phyloP scores from a whole-genome alignment of 2,113 vertebrate species.

The Merops nubicus region DNA sequence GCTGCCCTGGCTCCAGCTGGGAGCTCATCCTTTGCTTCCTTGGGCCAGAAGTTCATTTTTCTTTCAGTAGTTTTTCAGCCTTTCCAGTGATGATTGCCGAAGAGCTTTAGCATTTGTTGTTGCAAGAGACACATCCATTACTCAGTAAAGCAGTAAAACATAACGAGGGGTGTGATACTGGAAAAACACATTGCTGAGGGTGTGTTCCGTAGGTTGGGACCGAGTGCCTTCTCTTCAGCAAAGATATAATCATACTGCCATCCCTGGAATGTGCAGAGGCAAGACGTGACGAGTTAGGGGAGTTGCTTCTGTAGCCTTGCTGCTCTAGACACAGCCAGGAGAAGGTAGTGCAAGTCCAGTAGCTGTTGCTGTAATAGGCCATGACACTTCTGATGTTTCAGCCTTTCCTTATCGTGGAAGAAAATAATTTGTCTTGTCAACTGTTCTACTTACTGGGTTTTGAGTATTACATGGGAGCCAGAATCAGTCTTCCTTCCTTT shows the following conservation, averaged over 20 bases:
- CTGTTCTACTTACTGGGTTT: not conserved
- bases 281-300: constrained; percentile 5
- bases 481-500: not conserved
- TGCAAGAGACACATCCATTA: not conserved
- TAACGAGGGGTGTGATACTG: constrained; percentile 26
- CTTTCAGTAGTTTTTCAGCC: not conserved
- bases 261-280: constrained; percentile 56
- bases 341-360: not conserved
- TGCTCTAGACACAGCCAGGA: not conserved
- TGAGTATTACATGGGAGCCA: not conserved
- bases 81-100: not conserved
- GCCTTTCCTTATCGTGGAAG: not conserved
- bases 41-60: not conserved
- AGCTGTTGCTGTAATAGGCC: not conserved
- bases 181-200: constrained; percentile 50
- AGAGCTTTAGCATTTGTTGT: not conserved
- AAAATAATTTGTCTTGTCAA: constrained; percentile 39
- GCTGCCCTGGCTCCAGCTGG: not conserved
- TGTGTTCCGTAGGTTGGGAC: constrained; percentile 25
- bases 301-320: not conserved
- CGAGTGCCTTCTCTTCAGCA: not conserved
- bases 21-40: not conserved
- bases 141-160: not conserved
- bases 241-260: constrained; percentile 24
- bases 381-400: constrained; percentile 14